Evolutionary conservation across 2,797 vertebrate genomes (phyloP).

Genomic region (Sebastes cheni): DNA sequence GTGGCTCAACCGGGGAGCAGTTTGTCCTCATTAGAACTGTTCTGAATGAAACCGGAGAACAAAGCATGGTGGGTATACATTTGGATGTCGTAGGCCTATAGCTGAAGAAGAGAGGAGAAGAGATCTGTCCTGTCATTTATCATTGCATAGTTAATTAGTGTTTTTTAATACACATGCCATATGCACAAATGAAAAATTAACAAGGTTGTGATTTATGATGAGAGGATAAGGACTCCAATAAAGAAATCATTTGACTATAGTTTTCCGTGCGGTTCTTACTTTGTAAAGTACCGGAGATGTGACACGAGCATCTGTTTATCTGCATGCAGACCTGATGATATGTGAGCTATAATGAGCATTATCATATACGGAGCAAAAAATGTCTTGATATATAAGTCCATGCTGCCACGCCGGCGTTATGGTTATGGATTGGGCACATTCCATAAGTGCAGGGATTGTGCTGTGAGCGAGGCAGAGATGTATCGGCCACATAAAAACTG

Average conservation of each 20-base stretch:
- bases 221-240: conserved; percentile 47
- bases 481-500: conserved; percentile 74
- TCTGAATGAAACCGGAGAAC: conserved; percentile 88
- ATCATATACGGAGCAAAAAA: conserved; percentile 68
- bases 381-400: conserved; percentile 61
- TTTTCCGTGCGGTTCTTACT: conserved; percentile 16
- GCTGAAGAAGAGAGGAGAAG: conserved; percentile 34
- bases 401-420: conserved; percentile 67
- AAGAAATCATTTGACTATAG: conserved; percentile 39
- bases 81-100: conserved; percentile 78
- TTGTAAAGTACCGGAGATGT: conserved; percentile 43
- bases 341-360: conserved; percentile 67
- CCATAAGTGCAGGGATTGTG: conserved; percentile 65
- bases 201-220: conserved; percentile 58
- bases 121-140: conserved; percentile 44
- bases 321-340: conserved; percentile 44
- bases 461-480: conserved; percentile 75
- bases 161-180: conserved; percentile 62
- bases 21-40: conserved; percentile 94
- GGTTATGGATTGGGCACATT: conserved; percentile 79
- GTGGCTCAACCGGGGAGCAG: conserved; percentile 84
- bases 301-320: conserved; percentile 51
- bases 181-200: conserved; percentile 66
- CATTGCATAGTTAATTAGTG: conserved; percentile 63
- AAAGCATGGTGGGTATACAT: conserved; percentile 78